A percentile compares a stretch with the other conserved stretches of the same genome.
Conservation (phyloP, 2,888 invertebrate species). For the Incurvaria masculella region DNA sequence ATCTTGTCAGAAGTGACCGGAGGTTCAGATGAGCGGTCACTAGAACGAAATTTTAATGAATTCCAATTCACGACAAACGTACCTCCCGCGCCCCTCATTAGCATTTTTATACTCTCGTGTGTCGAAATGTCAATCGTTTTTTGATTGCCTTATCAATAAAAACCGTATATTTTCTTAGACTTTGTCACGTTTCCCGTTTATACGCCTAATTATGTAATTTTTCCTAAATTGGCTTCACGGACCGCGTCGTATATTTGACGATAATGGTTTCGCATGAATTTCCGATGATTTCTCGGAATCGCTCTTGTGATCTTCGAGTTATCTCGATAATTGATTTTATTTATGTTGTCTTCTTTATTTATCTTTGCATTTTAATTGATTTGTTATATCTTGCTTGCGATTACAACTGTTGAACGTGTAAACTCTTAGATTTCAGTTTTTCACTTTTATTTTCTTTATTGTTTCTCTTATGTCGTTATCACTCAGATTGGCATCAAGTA, state of each 20-base stretch:
- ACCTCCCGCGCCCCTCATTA: slow-evolving; percentile 19
- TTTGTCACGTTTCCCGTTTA: not conserved
- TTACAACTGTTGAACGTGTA: too few species aligned
- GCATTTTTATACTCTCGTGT: slow-evolving; percentile 24
- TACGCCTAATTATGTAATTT: not conserved
- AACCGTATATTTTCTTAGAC: not conserved
- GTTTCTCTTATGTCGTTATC: too few species aligned
- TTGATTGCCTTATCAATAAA: slow-evolving; percentile 22
- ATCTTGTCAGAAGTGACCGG: not conserved
- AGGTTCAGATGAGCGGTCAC: slow-evolving; percentile 3
- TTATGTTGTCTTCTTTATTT: not conserved
- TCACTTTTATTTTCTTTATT: too few species aligned
- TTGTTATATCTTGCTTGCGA: too few species aligned
- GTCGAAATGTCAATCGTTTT: slow-evolving; percentile 22
- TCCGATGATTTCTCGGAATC: slow-evolving; percentile 19
- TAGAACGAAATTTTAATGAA: slow-evolving; percentile 13
- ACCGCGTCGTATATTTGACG: not conserved
- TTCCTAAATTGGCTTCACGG: not conserved
- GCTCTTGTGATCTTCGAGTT: slow-evolving; percentile 1
- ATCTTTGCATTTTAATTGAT: not conserved
- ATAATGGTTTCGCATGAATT: slow-evolving; percentile 8
- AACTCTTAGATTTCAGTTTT: too few species aligned
- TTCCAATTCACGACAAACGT: slow-evolving; percentile 22
- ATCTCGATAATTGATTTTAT: not conserved
- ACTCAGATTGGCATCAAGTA: too few species aligned